Percentiles rank a stretch among this genome's conserved stretches.
These are phyloP conservation scores for Uloborus diversus DNA, from an alignment of 1,140 invertebrate species.

Conservation along the genomic window DNA sequence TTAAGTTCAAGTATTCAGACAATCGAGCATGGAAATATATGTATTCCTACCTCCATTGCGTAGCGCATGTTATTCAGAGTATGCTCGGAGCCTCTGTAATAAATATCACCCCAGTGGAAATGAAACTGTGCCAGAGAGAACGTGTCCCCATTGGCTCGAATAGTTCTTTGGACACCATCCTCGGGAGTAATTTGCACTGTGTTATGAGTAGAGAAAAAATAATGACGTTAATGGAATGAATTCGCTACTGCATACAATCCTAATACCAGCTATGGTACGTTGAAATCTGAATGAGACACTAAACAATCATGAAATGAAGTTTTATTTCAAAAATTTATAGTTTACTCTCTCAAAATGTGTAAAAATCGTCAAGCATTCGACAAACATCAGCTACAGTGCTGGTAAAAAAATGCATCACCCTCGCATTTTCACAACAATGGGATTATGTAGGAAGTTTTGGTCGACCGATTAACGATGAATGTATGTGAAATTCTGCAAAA, in stretches of 20 bases:
- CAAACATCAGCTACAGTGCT: background rate
- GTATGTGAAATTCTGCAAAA: too few relatives aligned
- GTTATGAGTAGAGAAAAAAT: too few relatives aligned
- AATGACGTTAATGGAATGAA: too few relatives aligned
- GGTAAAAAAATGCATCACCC: too few relatives aligned
- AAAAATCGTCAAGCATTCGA: background rate
- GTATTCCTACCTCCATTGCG: constrained; percentile 60
- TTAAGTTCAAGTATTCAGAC: too few relatives aligned
- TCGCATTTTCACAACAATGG: too few relatives aligned
- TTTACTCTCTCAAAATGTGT: background rate
- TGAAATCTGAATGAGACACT: background rate
- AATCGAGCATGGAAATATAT: background rate
- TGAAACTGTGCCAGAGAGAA: constrained; percentile 73
- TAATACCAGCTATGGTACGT: background rate
- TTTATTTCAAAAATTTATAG: background rate
- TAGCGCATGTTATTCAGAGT: constrained; percentile 76
- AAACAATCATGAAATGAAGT: background rate
- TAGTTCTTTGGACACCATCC: background rate
- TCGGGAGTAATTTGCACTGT: constrained; percentile 1
- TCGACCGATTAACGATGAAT: too few relatives aligned
- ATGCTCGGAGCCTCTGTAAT: constrained; percentile 86
- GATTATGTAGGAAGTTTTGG: too few relatives aligned
- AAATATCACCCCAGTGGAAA: constrained; percentile 86
- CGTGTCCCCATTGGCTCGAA: background rate
- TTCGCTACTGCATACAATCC: background rate